Conservation (phyloP, 2,888 invertebrate species). For the Celastrina argiolus region DNA sequence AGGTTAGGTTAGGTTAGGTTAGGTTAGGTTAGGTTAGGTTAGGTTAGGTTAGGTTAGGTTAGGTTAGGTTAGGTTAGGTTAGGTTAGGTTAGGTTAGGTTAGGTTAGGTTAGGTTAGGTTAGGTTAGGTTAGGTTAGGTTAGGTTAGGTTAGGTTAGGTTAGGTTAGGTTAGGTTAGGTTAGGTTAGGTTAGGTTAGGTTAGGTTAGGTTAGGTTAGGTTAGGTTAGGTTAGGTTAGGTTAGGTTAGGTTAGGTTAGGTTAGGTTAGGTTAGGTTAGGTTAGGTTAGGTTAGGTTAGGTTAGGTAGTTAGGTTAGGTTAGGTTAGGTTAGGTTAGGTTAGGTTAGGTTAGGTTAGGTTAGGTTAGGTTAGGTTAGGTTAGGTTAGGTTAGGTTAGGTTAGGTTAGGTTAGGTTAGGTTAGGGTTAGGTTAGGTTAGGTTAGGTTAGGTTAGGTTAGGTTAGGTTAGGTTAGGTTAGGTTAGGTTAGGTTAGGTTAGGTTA, state of each 20-base stretch:
- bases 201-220: constrained; percentile 36
- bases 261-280: constrained; percentile 38
- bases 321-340: constrained; percentile 37
- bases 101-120: too few species aligned
- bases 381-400: too few species aligned
- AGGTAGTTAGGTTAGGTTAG: constrained; percentile 37
- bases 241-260: constrained; percentile 39
- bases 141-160: too few species aligned
- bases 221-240: constrained; percentile 39
- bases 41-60: constrained; percentile 25
- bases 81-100: too few species aligned
- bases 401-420: too few species aligned
- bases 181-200: constrained; percentile 41
- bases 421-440: constrained; percentile 34
- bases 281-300: constrained; percentile 26
- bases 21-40: constrained; percentile 38
- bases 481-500: constrained; percentile 33
- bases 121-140: too few species aligned
- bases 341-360: constrained; percentile 26
- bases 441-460: constrained; percentile 36
- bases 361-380: too few species aligned
- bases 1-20: constrained; percentile 39
- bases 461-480: constrained; percentile 32
- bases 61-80: too few species aligned
- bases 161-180: constrained; percentile 37